Base-by-base conservation (phyloP, 2,113 vertebrate species). In the Callithrix jacchus region DNA sequence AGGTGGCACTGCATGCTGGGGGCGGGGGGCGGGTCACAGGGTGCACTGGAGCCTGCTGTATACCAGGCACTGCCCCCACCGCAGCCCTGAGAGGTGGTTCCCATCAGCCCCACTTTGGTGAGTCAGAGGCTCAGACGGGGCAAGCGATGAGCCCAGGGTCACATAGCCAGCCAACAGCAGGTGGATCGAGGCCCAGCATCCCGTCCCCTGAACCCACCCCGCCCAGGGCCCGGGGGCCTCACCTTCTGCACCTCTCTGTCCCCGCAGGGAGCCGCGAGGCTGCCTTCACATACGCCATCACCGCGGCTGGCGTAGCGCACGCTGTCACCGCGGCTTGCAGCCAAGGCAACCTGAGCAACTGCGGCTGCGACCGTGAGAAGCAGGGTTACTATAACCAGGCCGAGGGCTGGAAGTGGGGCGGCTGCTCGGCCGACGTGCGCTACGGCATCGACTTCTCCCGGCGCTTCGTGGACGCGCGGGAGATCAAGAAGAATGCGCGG, bases 401-500 rank as follows among this genome's bases (percentile, higher is more conserved):
- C 71, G 99, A 99, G 97, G 99, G 99, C 98, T 99, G 99, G 99
- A 99, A 99, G 98, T 99, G 99, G 99, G 99, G 99, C 64, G 99
- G 99, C 98, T 99, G 99, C 98, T 99, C 99, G 0, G 99, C 99
- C 1, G 99, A 99, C 84, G 99, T 99, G 97, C 99, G 99, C 98
- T 99, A 99, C 10, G 99, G 99, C 95, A 99, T 99, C 87, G 99
- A 99, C 98, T 99, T 99, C 98, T 99, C 99, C 83, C 98, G 99
- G 70, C 99, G 99, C 98, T 99, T 99, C 85, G 99, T 99, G 71
- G 99, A 99, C 32, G 99, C 99, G 81, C 99, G 99, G 0, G 99
- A 99, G 99, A 99, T 99, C 96, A 99, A 99, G 98, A 99, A 99
- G 98, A 99, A 99, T 37, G 99, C 99, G 8, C 98, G 99, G 40